A percentile compares a stretch with the other conserved stretches of the same genome.
These are phyloP conservation scores for Tachysurus fulvidraco DNA, from an alignment of 2,113 vertebrate species.

Conservation along the genomic window DNA sequence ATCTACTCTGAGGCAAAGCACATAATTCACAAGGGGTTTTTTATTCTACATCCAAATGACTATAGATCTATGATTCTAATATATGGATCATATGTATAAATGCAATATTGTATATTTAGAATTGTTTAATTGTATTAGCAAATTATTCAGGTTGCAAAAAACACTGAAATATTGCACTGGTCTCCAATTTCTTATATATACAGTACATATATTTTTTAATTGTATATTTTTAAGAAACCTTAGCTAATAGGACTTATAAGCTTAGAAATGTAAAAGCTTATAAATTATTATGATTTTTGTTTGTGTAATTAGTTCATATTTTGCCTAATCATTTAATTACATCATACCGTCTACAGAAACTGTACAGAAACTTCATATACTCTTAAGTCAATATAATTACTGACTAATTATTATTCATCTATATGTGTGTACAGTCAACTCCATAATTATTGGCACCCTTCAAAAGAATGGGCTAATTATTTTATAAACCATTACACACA, in stretches of 20 bases:
- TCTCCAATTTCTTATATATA: background rate
- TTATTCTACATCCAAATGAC: background rate
- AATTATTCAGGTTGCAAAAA: too few relatives aligned
- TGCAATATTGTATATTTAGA: background rate
- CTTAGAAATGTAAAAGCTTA: background rate
- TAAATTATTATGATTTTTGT: background rate
- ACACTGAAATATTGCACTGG: background rate
- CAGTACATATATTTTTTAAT: too few relatives aligned
- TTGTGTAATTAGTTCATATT: background rate
- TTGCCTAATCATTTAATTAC: background rate
- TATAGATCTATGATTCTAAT: background rate
- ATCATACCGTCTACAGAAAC: background rate
- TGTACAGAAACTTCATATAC: background rate
- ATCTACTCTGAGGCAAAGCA: conserved; percentile 15
- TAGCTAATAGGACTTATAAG: background rate
- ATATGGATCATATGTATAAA: background rate
- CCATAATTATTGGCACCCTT: background rate
- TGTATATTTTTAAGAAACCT: background rate
- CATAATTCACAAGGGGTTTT: conserved; percentile 7
- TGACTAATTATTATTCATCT: background rate
- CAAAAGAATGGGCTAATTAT: background rate
- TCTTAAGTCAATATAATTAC: background rate
- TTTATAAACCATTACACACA: background rate
- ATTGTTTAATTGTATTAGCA: background rate
- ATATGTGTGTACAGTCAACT: background rate